Evolutionary conservation across 2,113 vertebrate genomes (phyloP).

Genomic region (Regulus satrapa): DNA sequence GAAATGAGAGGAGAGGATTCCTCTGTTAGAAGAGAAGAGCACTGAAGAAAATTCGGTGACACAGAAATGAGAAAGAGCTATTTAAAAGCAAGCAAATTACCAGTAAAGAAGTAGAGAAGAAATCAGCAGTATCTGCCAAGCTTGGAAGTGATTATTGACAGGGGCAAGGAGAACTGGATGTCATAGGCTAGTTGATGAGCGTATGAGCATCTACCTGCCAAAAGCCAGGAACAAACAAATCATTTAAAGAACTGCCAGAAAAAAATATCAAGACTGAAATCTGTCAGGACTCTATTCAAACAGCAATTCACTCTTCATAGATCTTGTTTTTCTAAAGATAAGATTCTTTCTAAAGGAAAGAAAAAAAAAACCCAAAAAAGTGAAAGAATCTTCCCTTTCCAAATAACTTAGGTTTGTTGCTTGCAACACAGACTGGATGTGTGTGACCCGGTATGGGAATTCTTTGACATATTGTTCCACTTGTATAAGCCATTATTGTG

Average conservation of each 20-base stretch:
- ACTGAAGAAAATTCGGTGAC: not conserved
- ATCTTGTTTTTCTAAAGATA: not conserved
- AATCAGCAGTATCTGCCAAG: not conserved
- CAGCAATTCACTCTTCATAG: not conserved
- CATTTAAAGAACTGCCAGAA: not conserved
- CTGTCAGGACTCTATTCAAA: not conserved
- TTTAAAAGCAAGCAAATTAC: not conserved
- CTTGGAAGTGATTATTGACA: not conserved
- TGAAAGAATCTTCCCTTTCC: not conserved
- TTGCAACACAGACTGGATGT: not conserved
- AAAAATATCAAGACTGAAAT: not conserved
- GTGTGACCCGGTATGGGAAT: not conserved
- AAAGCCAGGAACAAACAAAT: not conserved
- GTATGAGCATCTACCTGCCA: not conserved
- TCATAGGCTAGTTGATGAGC: not conserved
- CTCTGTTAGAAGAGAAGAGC: not conserved
- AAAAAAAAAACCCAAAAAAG: too few relatives aligned
- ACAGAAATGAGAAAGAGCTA: not conserved
- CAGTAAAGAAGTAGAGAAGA: not conserved
- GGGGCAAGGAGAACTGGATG: not conserved
- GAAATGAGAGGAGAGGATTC: not conserved
- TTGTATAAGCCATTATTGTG: not conserved
- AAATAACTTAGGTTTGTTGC: not conserved
- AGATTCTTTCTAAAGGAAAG: too few relatives aligned
- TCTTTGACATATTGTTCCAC: not conserved